These are phyloP conservation scores for Nematostella vectensis DNA, from an alignment of 92 coral and sea anemone species.

Conservation along the genomic window DNA sequence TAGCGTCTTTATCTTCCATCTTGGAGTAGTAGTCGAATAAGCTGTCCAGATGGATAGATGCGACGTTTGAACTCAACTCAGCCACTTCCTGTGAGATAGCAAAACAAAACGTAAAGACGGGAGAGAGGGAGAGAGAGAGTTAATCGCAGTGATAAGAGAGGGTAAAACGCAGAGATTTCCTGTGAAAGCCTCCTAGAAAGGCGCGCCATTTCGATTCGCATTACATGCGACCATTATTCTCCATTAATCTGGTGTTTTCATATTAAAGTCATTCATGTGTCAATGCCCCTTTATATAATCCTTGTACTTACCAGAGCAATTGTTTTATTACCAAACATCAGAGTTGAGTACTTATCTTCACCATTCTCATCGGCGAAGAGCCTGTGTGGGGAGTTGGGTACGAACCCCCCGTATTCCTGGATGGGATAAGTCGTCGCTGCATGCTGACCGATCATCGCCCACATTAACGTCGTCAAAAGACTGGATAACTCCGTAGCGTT, in stretches of 20 bases:
- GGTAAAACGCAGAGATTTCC: no score
- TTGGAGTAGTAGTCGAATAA: slow-evolving; percentile 77
- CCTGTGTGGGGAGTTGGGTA: slow-evolving; percentile 94
- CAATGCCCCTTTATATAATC: no score
- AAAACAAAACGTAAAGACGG: not conserved
- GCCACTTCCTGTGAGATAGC: slow-evolving; percentile 78
- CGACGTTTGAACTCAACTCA: slow-evolving; percentile 78
- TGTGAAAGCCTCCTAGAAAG: no score
- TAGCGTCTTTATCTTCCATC: slow-evolving; percentile 66
- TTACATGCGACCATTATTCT: no score
- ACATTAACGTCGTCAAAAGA: slow-evolving; percentile 58
- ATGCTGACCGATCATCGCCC: slow-evolving; percentile 88
- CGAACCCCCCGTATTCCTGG: slow-evolving; percentile 89
- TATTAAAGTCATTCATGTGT: no score
- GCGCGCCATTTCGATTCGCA: no score
- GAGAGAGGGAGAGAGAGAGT: no score
- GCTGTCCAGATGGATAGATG: slow-evolving; percentile 81
- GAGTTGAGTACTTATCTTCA: slow-evolving; percentile 47
- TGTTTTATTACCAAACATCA: slow-evolving; percentile 97
- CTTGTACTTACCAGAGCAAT: slow-evolving; percentile 76
- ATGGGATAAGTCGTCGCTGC: slow-evolving; percentile 84
- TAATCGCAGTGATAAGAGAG: no score
- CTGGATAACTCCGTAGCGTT: slow-evolving; percentile 22
- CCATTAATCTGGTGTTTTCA: no score
- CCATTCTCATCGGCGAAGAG: slow-evolving; percentile 74